These are phyloP conservation scores for Rutilus rutilus DNA, from an alignment of 2,113 vertebrate genomes.

Conservation along the genomic window DNA sequence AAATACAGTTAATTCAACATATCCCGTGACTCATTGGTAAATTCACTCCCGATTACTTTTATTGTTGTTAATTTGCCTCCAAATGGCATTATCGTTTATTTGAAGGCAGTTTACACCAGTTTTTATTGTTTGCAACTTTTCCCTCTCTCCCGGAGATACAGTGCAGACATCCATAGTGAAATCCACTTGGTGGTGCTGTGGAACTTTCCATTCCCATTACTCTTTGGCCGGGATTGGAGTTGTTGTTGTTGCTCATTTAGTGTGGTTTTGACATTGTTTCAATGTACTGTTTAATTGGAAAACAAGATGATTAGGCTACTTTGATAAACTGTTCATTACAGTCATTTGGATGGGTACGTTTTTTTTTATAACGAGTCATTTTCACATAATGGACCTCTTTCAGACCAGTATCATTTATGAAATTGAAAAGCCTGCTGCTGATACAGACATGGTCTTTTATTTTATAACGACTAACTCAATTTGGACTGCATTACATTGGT, in stretches of 20 bases:
- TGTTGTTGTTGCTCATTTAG: neutral
- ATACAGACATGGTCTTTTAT: neutral
- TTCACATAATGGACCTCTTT: neutral
- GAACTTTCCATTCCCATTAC: neutral
- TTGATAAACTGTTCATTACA: neutral
- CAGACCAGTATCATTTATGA: neutral
- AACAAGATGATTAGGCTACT: neutral
- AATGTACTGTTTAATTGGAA: neutral
- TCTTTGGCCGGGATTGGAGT: neutral
- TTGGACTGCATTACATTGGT: neutral
- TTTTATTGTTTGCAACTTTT: constrained; percentile 21
- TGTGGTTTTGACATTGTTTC: neutral
- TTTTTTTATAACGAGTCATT: too few species aligned
- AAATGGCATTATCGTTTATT: neutral
- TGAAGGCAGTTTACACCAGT: neutral
- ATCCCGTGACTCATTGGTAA: neutral
- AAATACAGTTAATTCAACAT: neutral
- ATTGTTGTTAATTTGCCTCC: neutral
- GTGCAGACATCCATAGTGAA: too few species aligned
- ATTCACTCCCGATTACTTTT: neutral
- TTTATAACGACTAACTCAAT: neutral
- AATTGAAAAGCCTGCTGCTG: neutral
- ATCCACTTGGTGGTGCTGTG: constrained; percentile 51
- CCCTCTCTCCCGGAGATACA: neutral
- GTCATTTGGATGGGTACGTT: neutral